Base-by-base conservation (phyloP, 2,888 invertebrate genomes). In the Drosophila dives region DNA sequence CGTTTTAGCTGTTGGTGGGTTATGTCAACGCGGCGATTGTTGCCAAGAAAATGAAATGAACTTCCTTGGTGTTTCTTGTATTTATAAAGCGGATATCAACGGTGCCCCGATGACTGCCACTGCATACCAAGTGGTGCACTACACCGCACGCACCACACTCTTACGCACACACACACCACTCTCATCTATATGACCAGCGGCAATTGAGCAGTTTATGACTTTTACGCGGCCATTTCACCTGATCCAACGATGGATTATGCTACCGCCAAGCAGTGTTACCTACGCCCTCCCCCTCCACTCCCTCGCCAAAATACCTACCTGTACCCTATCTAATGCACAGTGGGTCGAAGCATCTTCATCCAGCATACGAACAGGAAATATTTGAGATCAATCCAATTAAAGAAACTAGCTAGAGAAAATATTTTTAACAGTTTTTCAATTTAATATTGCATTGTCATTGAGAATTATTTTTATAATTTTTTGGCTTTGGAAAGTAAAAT, bases 61-160 rank as follows among this genome's bases (percentile, higher is more conserved):
- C 91, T 92, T 92, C 92, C 92, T 90, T 81, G 81, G 81, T 81
- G 70, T 80, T 83, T 91, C 90, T 81, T 92, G 92, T 92, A 92
- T 92, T 92, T 92, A 92, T 92, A 92, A 92, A 92, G 92, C 92
- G 89, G 87, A 90, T 86, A 80, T 88, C 84, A 60, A 51, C 42
- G 75, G 32, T 42, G 64, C 38, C 63, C 70, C 60, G 58, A 64
- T n/a, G 60, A 62, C 67, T 61, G 49, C 42, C 53, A n/a, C 53
- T 80, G 87, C 86, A 86, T 86, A 82, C 72, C 74, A 89, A 86
- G 48, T 74, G 60, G n/a, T 45, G 38, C 29, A 63, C 42, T 42
- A 12, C 17, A 33, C 42, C 42, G 26, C n/a, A 26, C 63, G n/a
- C 54, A 54, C 54, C 54, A 54, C 50, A 50, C 26, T n/a, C 29